phyloP scores from a whole-genome alignment of 1,140 invertebrate genomes.

The Drosophila sulfurigaster region DNA sequence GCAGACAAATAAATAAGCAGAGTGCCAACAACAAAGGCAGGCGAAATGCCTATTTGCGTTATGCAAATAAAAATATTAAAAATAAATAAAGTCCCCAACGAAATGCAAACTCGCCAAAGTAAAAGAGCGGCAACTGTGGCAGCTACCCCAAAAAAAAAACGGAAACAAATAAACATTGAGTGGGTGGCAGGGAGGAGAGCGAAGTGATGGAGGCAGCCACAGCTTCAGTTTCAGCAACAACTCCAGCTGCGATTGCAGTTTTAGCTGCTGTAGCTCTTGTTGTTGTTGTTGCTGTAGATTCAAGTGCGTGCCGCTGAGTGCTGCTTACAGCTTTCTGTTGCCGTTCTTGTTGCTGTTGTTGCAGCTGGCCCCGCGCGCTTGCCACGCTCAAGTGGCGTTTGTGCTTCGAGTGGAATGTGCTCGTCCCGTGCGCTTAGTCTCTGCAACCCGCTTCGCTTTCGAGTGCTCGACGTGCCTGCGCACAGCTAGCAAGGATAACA shows the following conservation, averaged over 20 bases:
- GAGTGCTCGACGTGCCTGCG: conserved; percentile 71
- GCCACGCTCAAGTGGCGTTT: conserved; percentile 68
- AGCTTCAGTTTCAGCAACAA: conserved; percentile 5
- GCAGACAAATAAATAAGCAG: conserved; percentile 63
- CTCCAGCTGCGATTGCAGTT: conserved; percentile 74
- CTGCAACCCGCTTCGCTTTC: conserved; percentile 27
- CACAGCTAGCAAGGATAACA: conserved; percentile 78
- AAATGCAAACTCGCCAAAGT: conserved; percentile 53
- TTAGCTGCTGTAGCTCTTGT: conserved; percentile 56
- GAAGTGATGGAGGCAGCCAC: background rate
- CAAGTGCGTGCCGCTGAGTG: conserved; percentile 80
- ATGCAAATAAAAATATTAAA: conserved; percentile 78
- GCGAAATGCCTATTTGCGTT: conserved; percentile 56
- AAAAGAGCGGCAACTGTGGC: conserved; percentile 30
- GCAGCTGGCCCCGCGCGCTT: conserved; percentile 48
- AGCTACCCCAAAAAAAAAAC: conserved; percentile 1
- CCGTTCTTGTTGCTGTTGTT: conserved; percentile 48
- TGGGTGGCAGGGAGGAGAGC: background rate
- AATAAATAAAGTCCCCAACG: conserved; percentile 66
- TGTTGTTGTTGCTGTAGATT: conserved; percentile 32
- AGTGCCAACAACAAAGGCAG: conserved; percentile 39
- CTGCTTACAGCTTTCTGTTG: conserved; percentile 66
- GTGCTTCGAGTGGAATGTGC: conserved; percentile 57
- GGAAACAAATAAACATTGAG: conserved; percentile 32
- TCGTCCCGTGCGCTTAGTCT: conserved; percentile 20